Conservation (phyloP, 2,113 vertebrate species). For the Vombatus ursinus region DNA sequence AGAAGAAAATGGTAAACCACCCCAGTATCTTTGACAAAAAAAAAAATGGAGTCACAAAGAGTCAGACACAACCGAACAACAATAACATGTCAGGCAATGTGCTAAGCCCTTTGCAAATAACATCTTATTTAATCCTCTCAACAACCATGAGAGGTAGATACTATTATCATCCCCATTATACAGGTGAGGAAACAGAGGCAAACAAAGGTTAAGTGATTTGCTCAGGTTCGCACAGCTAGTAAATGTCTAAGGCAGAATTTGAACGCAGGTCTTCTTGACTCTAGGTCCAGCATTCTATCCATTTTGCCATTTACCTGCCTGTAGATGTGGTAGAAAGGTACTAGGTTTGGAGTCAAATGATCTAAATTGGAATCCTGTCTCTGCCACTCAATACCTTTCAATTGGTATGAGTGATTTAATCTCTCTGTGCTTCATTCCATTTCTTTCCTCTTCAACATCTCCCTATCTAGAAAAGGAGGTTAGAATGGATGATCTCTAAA, state of each 20-base stretch:
- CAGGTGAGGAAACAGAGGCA: background rate
- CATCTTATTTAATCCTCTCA: background rate
- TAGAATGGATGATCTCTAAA: no score
- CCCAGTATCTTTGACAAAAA: background rate
- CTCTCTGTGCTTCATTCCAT: no score
- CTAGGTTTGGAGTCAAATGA: background rate
- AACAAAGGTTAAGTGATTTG: background rate
- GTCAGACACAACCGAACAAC: background rate
- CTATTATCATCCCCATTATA: background rate
- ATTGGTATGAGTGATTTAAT: no score
- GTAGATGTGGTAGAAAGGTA: no score
- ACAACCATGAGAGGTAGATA: background rate
- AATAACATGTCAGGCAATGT: background rate
- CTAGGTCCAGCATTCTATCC: background rate
- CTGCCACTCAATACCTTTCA: background rate
- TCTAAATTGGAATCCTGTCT: background rate
- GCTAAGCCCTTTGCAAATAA: background rate
- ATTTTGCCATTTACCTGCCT: no score
- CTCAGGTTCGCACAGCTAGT: background rate
- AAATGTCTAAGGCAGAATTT: background rate
- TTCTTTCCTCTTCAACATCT: no score
- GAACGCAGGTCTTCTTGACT: background rate
- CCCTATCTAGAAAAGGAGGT: no score
- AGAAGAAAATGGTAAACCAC: background rate
- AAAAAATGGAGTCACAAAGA: background rate